phyloP scores from a whole-genome alignment of 2,797 vertebrate species.

The Platyrinchus mystaceus region DNA sequence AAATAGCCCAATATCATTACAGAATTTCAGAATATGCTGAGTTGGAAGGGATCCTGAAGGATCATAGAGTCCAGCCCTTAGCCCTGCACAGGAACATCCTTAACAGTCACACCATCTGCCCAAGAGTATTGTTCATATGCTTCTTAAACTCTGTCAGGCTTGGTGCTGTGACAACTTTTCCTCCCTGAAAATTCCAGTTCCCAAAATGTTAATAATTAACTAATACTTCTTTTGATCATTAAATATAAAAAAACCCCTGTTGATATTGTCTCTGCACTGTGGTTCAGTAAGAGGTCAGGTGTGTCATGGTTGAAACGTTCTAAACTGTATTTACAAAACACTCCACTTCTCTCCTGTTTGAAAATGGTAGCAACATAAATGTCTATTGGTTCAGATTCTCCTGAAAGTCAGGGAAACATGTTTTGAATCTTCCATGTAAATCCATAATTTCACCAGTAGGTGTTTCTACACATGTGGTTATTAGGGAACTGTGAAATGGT shows the following conservation, averaged over 20 bases:
- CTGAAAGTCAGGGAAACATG: not conserved
- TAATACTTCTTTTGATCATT: not conserved
- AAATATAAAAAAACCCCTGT: not conserved
- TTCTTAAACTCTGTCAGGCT: not conserved
- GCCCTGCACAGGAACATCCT: not conserved
- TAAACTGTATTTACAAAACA: not conserved
- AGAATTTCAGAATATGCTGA: not conserved
- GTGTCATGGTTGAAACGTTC: not conserved
- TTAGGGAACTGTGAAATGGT: not conserved
- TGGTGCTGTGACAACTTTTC: not conserved
- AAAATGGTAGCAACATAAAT: not conserved
- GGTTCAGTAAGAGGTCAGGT: not conserved
- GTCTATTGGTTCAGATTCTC: not conserved
- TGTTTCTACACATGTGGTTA: accelerated
- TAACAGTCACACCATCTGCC: not conserved
- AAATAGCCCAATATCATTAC: not conserved
- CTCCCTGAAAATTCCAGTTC: not conserved
- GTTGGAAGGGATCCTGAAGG: not conserved
- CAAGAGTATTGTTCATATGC: not conserved
- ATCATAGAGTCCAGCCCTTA: not conserved
- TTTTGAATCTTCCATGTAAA: not conserved
- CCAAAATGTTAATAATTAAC: not conserved
- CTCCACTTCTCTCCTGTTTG: not conserved
- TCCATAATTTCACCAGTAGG: not conserved
- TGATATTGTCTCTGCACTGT: too few relatives aligned